phyloP scores from a whole-genome alignment of 2,888 invertebrate species.

The Polyommatus iphigenia region DNA sequence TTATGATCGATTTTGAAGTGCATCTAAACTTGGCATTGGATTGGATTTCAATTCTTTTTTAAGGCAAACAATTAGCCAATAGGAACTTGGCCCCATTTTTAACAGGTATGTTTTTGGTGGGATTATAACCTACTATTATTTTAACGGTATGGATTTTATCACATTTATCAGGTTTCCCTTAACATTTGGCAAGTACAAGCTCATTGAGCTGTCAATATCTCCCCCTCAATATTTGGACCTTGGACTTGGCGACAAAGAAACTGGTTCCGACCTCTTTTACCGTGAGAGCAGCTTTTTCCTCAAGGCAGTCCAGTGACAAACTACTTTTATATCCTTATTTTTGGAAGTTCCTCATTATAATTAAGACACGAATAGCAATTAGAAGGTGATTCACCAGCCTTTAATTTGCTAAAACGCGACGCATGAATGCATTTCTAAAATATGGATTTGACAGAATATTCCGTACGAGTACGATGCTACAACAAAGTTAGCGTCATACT shows the following conservation, averaged over 20 bases:
- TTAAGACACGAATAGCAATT: neutral
- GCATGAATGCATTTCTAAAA: no score
- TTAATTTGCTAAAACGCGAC: neutral
- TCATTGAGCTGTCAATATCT: neutral
- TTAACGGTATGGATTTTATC: no score
- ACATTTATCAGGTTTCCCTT: neutral
- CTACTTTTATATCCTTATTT: conserved; percentile 4
- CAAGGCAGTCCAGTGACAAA: neutral
- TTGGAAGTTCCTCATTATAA: neutral
- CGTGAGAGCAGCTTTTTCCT: conserved; percentile 25
- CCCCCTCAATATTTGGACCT: neutral
- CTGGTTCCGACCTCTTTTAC: neutral
- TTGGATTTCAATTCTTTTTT: no score
- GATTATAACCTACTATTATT: no score
- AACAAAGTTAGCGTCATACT: no score
- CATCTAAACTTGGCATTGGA: no score
- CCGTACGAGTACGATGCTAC: no score
- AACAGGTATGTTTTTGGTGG: no score
- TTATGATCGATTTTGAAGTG: no score
- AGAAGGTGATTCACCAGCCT: neutral
- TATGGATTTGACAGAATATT: no score
- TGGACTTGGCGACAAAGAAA: conserved; percentile 23
- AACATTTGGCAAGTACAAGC: neutral
- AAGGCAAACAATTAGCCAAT: no score
- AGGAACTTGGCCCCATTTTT: no score